These are phyloP conservation scores for Ispidina picta DNA, from an alignment of 2,797 vertebrate genomes.

Conservation along the genomic window DNA sequence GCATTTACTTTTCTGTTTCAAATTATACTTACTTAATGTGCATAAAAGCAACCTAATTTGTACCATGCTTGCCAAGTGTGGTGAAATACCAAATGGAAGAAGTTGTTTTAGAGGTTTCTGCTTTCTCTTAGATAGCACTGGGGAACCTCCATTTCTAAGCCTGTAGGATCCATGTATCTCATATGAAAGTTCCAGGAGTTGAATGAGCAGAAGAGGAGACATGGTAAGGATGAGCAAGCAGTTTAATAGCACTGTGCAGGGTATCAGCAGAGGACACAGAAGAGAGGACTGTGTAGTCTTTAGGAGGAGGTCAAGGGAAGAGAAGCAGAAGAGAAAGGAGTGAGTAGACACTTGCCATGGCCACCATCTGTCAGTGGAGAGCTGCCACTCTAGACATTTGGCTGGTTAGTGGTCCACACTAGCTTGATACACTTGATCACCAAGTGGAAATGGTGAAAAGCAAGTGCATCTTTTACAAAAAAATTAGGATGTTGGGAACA, in stretches of 20 bases:
- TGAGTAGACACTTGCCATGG: neutral
- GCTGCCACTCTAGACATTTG: neutral
- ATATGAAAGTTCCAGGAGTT: neutral
- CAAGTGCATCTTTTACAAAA: neutral
- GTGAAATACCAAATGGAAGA: neutral
- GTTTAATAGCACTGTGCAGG: fast-evolving
- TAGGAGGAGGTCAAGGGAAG: neutral
- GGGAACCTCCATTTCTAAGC: neutral
- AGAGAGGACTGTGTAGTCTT: neutral
- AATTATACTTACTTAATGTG: neutral
- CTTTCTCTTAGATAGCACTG: neutral
- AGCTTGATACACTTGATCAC: neutral
- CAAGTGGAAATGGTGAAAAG: neutral
- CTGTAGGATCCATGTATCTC: fast-evolving
- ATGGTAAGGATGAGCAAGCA: neutral
- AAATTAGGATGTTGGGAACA: neutral
- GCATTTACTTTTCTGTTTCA: neutral
- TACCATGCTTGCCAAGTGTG: neutral
- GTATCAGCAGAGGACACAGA: neutral
- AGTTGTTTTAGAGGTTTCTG: neutral
- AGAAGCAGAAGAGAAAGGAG: neutral
- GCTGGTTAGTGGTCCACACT: neutral
- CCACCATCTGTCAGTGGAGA: neutral
- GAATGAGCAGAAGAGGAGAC: neutral
- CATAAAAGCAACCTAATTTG: neutral